phyloP scores from a whole-genome alignment of 2,113 vertebrate genomes.

The rat (Rattus norvegicus) region DNA sequence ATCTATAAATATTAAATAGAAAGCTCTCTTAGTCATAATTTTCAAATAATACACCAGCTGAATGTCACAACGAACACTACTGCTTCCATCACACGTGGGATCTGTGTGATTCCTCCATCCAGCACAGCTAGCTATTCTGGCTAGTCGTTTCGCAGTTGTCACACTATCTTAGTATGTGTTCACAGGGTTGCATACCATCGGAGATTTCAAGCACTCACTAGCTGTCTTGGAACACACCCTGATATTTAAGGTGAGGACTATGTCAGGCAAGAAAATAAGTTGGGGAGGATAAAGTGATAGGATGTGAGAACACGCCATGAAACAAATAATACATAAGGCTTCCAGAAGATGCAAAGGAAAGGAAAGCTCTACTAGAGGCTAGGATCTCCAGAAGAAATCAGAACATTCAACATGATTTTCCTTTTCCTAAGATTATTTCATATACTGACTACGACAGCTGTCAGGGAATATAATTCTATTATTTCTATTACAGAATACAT shows the following conservation, averaged over 20 bases:
- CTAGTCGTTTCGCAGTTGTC: background rate
- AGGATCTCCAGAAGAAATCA: background rate
- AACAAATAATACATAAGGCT: background rate
- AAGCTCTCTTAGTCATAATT: background rate
- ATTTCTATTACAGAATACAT: background rate
- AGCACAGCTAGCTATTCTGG: background rate
- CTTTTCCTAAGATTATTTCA: background rate
- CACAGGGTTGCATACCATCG: background rate
- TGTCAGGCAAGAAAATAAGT: background rate
- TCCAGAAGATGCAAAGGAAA: background rate
- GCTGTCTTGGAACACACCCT: background rate
- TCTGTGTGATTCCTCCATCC: background rate
- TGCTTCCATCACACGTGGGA: background rate
- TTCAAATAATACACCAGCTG: background rate
- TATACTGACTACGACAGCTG: background rate
- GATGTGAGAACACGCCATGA: background rate
- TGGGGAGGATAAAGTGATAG: background rate
- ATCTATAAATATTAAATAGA: background rate
- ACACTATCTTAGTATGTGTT: background rate
- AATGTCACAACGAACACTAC: background rate
- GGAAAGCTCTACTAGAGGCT: fast-evolving
- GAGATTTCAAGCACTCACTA: background rate
- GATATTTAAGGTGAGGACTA: background rate
- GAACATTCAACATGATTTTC: background rate
- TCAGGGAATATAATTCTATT: background rate